Evolutionary conservation across 1,140 invertebrate species (phyloP), one percentile per base, ranked within the genome.

Genomic region (Conopomorpha cramerella): DNA sequence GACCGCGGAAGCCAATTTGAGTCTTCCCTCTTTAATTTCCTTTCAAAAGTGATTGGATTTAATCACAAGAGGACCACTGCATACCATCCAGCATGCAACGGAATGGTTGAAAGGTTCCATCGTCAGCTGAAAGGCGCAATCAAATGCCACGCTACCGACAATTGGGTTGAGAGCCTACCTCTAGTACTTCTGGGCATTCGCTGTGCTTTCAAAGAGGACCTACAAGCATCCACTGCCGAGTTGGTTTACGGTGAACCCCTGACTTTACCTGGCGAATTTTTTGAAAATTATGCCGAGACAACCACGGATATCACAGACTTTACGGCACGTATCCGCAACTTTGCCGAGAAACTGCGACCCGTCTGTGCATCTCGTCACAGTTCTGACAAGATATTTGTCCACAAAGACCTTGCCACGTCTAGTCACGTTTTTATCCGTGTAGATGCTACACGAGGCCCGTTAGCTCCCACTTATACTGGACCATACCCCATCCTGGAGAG

Each of bases 31-130:
- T 36, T 36, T 18, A 1, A 11, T 3, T 8, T 2, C 8, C 2
- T 36, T 1, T 43, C 40, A 11, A 43, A 45, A 10, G 23, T 55
- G 4, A 27, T 30, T 3, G 35, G 35, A 2, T 16, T 17, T n/a
- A 8, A 36, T 2, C 40, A 49, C 27, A 16, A 35, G 2, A 36
- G 46, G 12, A 77, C 71, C 2, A 71, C 64, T 1, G 44, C 60
- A 25, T 65, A 65, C 27, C 64, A 72, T 30, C 60, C 68, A 6
- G 33, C 34, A 8, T 40, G 64, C 8, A 76, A 77, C 34, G 63
- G 68, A 0, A 50, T 70, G 42, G 41, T 77, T 8, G 67, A 77
- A 38, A 39, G 70, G 2, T 50, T 51, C 30, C 71, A 76, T 38
- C 38, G 68, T 0, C 40, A 46, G n/a, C 36, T 74, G 11, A 72